These are phyloP conservation scores for Proales similis DNA, from an alignment of 1,140 invertebrate genomes.

Conservation along the genomic window DNA sequence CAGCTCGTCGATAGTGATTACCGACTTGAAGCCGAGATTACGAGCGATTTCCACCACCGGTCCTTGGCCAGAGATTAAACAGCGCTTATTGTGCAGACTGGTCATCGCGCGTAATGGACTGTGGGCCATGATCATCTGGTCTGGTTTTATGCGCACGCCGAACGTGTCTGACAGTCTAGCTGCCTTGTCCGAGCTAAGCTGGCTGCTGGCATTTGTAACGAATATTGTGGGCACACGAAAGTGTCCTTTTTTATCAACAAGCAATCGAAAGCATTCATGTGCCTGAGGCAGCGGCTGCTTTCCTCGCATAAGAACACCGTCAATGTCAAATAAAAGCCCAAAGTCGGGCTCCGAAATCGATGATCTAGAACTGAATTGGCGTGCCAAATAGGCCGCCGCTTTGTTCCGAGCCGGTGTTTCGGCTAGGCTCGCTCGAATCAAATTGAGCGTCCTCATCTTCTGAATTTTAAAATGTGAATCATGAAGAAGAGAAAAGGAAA, in stretches of 20 bases:
- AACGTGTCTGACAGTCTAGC: conserved; percentile 49
- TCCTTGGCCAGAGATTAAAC: conserved; percentile 66
- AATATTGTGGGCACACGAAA: conserved; percentile 51
- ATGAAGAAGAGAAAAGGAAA: background rate
- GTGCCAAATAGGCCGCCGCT: too few species aligned
- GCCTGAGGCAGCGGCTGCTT: conserved; percentile 48
- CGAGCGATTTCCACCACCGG: conserved; percentile 61
- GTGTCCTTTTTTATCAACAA: conserved; percentile 45
- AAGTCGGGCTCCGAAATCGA: conserved; percentile 40
- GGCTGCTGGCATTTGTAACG: conserved; percentile 54
- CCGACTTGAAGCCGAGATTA: conserved; percentile 63
- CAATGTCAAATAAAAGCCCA: conserved; percentile 54
- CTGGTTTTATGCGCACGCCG: conserved; percentile 48
- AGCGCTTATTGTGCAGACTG: conserved; percentile 61
- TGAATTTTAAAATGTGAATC: background rate
- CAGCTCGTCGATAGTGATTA: conserved; percentile 61
- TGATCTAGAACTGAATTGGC: conserved; percentile 1
- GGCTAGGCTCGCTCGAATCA: background rate
- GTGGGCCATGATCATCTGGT: conserved; percentile 67
- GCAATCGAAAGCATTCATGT: conserved; percentile 45
- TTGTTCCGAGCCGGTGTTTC: too few species aligned
- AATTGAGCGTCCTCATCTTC: too few species aligned
- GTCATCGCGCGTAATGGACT: conserved; percentile 62
- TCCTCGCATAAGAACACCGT: conserved; percentile 53
- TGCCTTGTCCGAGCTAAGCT: conserved; percentile 50